Conservation (phyloP, 2,888 invertebrate species). For the Sarcophaga caerulescens region DNA sequence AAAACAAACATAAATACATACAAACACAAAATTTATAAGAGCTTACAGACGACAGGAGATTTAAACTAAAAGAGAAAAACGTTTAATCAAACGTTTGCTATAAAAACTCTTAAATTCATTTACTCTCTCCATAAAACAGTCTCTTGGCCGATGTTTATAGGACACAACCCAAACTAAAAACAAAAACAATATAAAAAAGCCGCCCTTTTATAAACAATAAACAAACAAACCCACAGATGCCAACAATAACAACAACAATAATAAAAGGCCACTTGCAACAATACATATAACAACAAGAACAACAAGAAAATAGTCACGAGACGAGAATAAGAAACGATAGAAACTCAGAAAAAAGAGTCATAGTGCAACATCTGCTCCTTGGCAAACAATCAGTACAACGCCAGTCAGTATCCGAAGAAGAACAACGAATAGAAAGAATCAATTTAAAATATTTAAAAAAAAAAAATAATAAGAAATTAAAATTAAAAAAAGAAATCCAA, state of each 20-base stretch:
- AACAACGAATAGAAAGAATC: conserved; percentile 65
- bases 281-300: conserved; percentile 27
- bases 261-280: conserved; percentile 46
- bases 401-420: conserved; percentile 73
- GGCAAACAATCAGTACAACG: conserved; percentile 79
- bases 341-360: conserved; percentile 66
- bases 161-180: conserved; percentile 24
- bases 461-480: conserved; percentile 12
- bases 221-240: conserved; percentile 51
- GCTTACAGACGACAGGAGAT: background rate
- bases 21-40: background rate
- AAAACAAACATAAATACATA: background rate
- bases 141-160: conserved; percentile 32
- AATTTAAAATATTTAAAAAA: conserved; percentile 7
- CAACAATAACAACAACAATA: conserved; percentile 32
- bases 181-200: conserved; percentile 47
- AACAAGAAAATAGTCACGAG: conserved; percentile 57
- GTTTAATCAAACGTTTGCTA: background rate
- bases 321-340: conserved; percentile 58
- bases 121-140: background rate
- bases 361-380: conserved; percentile 78
- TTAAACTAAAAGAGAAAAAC: background rate
- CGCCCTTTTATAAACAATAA: conserved; percentile 54
- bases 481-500: conserved; percentile 21
- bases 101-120: conserved; percentile 9